Base-by-base conservation (phyloP, 2,797 vertebrate genomes). In the Myripristis murdjan region DNA sequence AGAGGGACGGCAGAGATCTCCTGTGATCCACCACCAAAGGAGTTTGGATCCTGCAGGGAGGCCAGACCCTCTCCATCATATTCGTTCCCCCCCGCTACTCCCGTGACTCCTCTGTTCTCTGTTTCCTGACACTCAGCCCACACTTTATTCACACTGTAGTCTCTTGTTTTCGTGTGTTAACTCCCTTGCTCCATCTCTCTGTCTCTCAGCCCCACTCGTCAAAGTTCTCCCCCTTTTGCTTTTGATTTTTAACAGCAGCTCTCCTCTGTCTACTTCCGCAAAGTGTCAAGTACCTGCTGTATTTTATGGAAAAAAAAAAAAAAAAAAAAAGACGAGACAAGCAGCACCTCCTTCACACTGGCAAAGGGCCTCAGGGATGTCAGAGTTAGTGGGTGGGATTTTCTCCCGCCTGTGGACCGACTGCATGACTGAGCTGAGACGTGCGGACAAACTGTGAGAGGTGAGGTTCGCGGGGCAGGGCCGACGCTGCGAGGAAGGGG, bases 111-210 rank as follows among this genome's bases (percentile, higher is more conserved):
- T 22, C 46, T 46, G 12, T 46, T 18, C 41, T 33, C 20, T 18
- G 14, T 18, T 46, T 11, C 16, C 57, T 54, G 18, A 26, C 63
- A 44, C 57, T 57, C 65, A 71, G 58, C 56, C 64, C 26, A 46
- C 35, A 73, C 57, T 48, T 77, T 62, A 61, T 57, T 80, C n/a
- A n/a, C n/a, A n/a, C n/a, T 65, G 65, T 35, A 80, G 64, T 39
- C 55, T 75, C 58, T 55, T 18, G 47, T 53, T 33, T 20, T 24
- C 2, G 3, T 37, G 1, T 26, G 35, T 16, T 9, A 11, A 1
- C 28, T 15, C 24, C 26, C 35, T 26, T 14, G 37, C 47, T 52
- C 28, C 31, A 44, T 53, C 10, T 43, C 43, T 46, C 39, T 18
- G 22, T 26, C 59, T 35, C 31, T 62, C 44, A 46, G 44, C 28